Evolutionary conservation across 2,797 vertebrate species (phyloP).

Genomic region (Enteromius paludinosus): DNA sequence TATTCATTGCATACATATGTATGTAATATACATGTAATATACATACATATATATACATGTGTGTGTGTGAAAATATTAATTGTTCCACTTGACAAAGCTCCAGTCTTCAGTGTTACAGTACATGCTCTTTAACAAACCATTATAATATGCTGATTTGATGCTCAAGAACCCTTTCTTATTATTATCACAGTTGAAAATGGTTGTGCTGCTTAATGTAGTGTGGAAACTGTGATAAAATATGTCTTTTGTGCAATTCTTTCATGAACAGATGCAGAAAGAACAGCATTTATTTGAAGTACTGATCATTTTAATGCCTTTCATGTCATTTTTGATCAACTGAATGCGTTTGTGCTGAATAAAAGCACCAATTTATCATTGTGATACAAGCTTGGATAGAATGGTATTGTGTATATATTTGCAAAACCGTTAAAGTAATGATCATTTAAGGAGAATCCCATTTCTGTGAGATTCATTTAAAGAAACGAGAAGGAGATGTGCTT

Average conservation of each 20-base stretch:
- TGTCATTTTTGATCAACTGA: neutral
- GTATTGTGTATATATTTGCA: neutral
- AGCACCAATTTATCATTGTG: neutral
- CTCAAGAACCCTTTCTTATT: slow-evolving; percentile 5
- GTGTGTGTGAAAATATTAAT: neutral
- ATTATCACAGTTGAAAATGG: slow-evolving; percentile 4
- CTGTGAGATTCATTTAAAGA: neutral
- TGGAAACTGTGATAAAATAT: neutral
- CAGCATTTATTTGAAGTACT: neutral
- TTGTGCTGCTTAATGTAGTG: slow-evolving; percentile 4
- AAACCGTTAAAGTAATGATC: neutral
- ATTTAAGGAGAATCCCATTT: neutral
- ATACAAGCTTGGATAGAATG: neutral
- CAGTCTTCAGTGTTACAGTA: neutral
- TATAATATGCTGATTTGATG: neutral
- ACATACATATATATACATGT: too few relatives aligned
- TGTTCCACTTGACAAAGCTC: neutral
- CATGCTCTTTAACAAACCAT: neutral
- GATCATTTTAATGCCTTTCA: neutral
- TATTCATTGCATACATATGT: too few relatives aligned
- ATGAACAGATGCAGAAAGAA: neutral
- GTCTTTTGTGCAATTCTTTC: neutral
- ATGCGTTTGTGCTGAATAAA: neutral
- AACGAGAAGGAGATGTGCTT: neutral
- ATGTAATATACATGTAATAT: too few relatives aligned